Base-by-base conservation (phyloP, 2,797 vertebrate genomes). In the Molossus molossus region DNA sequence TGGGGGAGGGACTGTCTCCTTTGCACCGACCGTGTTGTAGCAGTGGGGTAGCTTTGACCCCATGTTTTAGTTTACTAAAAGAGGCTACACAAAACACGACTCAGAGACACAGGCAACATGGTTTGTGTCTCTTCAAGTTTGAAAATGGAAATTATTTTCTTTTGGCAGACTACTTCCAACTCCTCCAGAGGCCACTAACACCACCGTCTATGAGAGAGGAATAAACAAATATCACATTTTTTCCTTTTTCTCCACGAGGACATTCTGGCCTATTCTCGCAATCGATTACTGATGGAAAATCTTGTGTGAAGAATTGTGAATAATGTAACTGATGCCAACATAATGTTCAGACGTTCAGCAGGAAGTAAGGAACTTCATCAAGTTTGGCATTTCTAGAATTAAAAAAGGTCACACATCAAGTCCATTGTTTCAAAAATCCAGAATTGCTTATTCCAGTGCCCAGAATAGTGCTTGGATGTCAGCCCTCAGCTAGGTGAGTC, bases 101-200 rank as follows among this genome's bases (percentile, higher is more conserved):
- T 62, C 70, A 57, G 48, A 88, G 84, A 10, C 33, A 70, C 40
- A 33, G 45, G 27, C 33, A 69, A 73, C 9, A 21, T 72, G 77
- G 23, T 14, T 29, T 72, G 57, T 27, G 13, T 79, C 29, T 18
- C 48, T n/a, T 76, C 73, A 72, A 64, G 70, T 27, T 72, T 55
- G 25, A 70, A 84, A 88, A 87, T 72, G 23, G 48, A 79, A 50
- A 80, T 88, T 50, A 70, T 48, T 79, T 83, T 91, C 72, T 86
- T 77, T 82, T 64, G 88, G 83, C 70, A 84, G 45, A 55, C 6
- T 64, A 17, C 6, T 86, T 23, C n/a, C 21, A 21, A 37, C 33
- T 69, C 33, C 87, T 64, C 45, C 33, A 29, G 40, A 48, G 29
- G 69, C 67, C 29, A 20, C 62, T 33, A 57, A 69, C 45, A 70